Conservation (phyloP, 2,888 invertebrate species). For the Formica aserva region DNA sequence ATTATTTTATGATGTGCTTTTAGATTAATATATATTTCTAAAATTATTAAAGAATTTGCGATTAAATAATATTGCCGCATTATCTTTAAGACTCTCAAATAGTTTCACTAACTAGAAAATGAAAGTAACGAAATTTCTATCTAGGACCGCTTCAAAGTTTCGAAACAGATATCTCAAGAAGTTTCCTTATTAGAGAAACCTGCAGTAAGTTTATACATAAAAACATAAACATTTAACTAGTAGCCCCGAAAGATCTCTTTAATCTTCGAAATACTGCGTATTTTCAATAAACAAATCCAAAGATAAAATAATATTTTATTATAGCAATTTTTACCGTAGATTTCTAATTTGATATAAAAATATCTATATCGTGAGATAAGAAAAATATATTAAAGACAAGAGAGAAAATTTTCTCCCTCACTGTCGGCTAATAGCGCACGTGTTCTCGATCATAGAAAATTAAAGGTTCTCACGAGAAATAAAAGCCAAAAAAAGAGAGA, state of each 20-base stretch:
- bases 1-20: background rate
- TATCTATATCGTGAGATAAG: background rate
- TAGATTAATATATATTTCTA: background rate
- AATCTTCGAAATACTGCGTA: background rate
- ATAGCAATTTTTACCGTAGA: background rate
- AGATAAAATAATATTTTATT: background rate
- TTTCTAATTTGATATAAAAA: background rate
- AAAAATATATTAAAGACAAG: background rate
- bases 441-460: background rate
- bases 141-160: background rate
- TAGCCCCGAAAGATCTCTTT: background rate
- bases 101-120: background rate
- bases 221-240: background rate
- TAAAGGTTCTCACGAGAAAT: background rate
- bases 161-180: background rate
- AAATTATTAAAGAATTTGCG: background rate
- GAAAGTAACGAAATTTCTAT: conserved; percentile 34
- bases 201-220: conserved; percentile 2
- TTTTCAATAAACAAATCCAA: background rate
- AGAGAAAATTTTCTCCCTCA: conserved; percentile 6
- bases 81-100: background rate
- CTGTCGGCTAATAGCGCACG: background rate
- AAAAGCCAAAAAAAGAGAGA: background rate
- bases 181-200: conserved; percentile 36
- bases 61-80: background rate